Evolutionary conservation across 2,113 vertebrate species (phyloP), one percentile per base, ranked within the genome.

Genomic region (Peromyscus californicus): DNA sequence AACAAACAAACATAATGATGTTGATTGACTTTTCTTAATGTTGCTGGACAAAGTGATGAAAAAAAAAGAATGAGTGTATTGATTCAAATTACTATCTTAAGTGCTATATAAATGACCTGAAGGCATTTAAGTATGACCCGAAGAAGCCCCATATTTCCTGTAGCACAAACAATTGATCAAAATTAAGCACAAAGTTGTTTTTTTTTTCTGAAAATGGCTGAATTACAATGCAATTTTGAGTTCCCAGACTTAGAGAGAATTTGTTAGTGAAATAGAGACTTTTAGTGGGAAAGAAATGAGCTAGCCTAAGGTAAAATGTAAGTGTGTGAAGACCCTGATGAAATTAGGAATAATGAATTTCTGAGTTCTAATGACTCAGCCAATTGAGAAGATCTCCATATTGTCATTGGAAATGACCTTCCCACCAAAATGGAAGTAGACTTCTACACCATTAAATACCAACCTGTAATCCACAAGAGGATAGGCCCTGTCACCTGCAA

Each of bases 41-140:
- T 69, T 72, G 1, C 21, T 86, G 36, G 65, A 95, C 79, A 86
- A 51, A 92, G 86, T 57, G 5, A 69, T 93, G 13, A 83, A 93
- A 94, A 26, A 26, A 33, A 93, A 54, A 26, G 51, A 51, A 89
- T 86, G 93, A 67, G 65, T 57, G 39, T 84, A 93, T 89, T 51
- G 65, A 74, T 90, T 90, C 29, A 57, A 93, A 95, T 90, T 80
- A 48, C 70, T 70, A 93, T 61, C 82, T 82, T 70, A 87, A 80
- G 33, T 48, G 36, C 72, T 89, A 57, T 82, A 51, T 80, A 67
- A 80, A 89, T 80, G 75, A 61, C 93, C 65, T n/a, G 15, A 84
- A 70, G 39, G 1, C 36, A 54, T 89, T 88, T 84, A 59, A 69
- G 61, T 36, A 16, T 65, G 54, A 48, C 72, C 80, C 0, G 15